These are phyloP conservation scores for Beris morrisii DNA, from an alignment of 2,888 invertebrate species.

Conservation along the genomic window DNA sequence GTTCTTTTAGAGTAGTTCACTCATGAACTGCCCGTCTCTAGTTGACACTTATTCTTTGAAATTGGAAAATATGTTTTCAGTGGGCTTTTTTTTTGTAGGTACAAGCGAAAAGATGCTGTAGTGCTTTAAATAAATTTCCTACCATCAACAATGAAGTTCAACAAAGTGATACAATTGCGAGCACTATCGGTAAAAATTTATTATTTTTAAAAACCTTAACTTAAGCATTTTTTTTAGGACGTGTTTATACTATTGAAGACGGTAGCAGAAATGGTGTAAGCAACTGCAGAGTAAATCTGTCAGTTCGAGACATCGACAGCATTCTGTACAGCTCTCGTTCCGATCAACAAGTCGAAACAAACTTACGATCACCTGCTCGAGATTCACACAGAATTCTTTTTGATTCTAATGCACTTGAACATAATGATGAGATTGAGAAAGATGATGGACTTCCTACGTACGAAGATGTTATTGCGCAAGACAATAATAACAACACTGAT, in stretches of 20 bases:
- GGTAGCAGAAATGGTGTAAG: background rate
- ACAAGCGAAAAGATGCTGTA: background rate
- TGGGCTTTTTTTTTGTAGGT: no score
- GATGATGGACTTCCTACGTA: slow-evolving; percentile 25
- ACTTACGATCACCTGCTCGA: no score
- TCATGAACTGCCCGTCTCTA: no score
- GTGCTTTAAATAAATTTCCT: background rate
- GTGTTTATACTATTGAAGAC: background rate
- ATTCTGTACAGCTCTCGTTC: background rate
- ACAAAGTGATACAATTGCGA: background rate
- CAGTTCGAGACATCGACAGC: background rate
- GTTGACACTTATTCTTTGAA: no score
- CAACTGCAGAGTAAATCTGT: background rate
- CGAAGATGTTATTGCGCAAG: slow-evolving; percentile 9
- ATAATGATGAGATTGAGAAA: background rate
- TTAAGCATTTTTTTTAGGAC: no score
- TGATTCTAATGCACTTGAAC: no score
- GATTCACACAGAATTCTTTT: background rate
- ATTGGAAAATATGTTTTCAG: no score
- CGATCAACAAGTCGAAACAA: background rate
- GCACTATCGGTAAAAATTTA: background rate
- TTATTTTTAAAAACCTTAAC: no score
- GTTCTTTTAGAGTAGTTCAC: no score
- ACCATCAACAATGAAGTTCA: background rate
- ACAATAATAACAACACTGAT: background rate